These are phyloP conservation scores for Macrobrachium nipponense DNA, from an alignment of 1,140 invertebrate genomes.

Conservation along the genomic window DNA sequence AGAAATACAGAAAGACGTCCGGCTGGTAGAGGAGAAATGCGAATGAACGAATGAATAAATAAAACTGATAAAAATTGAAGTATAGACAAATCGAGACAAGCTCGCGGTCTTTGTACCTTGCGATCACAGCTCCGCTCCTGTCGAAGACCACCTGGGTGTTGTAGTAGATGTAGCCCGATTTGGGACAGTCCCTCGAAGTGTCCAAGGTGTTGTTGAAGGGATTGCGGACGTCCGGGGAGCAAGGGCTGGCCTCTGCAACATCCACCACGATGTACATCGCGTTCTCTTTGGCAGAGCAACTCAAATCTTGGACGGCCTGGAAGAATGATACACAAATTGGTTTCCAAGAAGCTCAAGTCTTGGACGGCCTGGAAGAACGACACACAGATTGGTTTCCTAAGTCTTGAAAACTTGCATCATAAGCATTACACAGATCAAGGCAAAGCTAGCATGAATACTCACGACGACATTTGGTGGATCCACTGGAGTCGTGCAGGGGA, in stretches of 20 bases:
- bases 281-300: conserved; percentile 38
- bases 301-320: conserved; percentile 30
- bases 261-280: conserved; percentile 36
- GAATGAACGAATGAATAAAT: no score
- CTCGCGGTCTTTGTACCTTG: no score
- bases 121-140: conserved; percentile 33
- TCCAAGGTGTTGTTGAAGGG: conserved; percentile 26
- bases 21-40: no score
- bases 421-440: no score
- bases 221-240: background rate
- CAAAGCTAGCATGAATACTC: conserved; percentile 45
- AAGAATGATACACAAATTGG: background rate
- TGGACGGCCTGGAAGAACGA: background rate
- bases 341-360: background rate
- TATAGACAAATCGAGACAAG: no score
- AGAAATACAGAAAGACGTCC: no score
- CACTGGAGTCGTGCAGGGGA: conserved; percentile 73
- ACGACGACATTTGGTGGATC: conserved; percentile 64
- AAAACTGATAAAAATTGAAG: no score
- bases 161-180: conserved; percentile 22
- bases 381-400: no score
- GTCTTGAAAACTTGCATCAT: no score
- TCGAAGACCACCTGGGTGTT: conserved; percentile 50
- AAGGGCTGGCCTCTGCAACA: conserved; percentile 30
- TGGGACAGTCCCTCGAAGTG: conserved; percentile 17